Evolutionary conservation across 1,140 invertebrate genomes (phyloP).

Genomic region (Dendrolimus punctatus): DNA sequence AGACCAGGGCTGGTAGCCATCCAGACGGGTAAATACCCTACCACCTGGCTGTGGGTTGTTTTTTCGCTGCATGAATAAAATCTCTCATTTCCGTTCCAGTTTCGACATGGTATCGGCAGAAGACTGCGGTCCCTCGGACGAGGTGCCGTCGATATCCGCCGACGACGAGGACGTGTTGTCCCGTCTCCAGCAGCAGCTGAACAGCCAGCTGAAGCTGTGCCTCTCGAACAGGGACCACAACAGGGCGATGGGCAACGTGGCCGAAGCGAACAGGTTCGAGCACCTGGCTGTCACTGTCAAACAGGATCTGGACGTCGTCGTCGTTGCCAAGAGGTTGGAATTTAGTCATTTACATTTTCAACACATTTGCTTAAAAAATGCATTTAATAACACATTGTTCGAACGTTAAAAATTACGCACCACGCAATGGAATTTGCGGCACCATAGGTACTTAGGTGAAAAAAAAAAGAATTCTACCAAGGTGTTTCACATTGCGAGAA

Average conservation of each 20-base stretch:
- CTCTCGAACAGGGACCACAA: slow-evolving; percentile 90
- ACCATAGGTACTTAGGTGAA: too few relatives aligned
- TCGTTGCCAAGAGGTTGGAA: slow-evolving; percentile 75
- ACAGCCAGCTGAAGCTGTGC: slow-evolving; percentile 88
- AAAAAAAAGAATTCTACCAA: too few relatives aligned
- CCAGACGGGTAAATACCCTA: too few relatives aligned
- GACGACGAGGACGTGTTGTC: slow-evolving; percentile 69
- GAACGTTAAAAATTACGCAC: too few relatives aligned
- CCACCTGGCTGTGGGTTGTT: too few relatives aligned
- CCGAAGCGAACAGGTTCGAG: slow-evolving; percentile 92
- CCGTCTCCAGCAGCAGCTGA: slow-evolving; percentile 86
- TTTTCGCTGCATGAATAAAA: background rate
- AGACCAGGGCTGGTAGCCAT: too few relatives aligned
- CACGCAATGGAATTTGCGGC: too few relatives aligned
- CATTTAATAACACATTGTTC: too few relatives aligned
- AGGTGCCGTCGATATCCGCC: slow-evolving; percentile 35
- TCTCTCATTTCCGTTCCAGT: slow-evolving; percentile 28
- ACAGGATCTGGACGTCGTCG: slow-evolving; percentile 91
- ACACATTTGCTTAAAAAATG: too few relatives aligned
- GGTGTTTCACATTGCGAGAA: too few relatives aligned
- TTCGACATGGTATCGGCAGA: slow-evolving; percentile 83
- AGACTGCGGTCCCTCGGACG: slow-evolving; percentile 79
- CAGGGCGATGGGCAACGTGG: slow-evolving; percentile 93
- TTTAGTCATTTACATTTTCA: too few relatives aligned
- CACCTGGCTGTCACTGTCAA: slow-evolving; percentile 87